Evolutionary conservation across 1,140 invertebrate genomes (phyloP).

Genomic region (Brachionus calyciflorus): DNA sequence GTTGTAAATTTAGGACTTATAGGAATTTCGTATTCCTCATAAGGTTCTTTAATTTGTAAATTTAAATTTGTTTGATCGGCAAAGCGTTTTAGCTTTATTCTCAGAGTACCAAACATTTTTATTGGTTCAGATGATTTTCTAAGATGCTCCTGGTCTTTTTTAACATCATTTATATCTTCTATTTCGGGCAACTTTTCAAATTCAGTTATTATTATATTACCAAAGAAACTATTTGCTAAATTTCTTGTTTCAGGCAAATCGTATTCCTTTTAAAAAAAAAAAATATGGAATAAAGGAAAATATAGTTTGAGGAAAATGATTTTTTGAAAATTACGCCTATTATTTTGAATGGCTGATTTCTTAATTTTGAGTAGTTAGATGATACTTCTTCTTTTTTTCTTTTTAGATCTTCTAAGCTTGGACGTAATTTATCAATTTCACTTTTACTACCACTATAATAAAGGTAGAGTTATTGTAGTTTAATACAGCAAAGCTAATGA

Average conservation of each 20-base stretch:
- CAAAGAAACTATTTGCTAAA: background rate
- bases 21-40: background rate
- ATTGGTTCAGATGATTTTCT: background rate
- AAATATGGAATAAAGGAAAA: no score
- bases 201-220: constrained; percentile 28
- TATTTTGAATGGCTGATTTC: constrained; percentile 31
- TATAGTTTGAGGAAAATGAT: no score
- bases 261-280: constrained; percentile 11
- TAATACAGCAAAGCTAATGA: no score
- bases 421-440: background rate
- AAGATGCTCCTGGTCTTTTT: no score
- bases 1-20: background rate
- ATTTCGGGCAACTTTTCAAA: no score
- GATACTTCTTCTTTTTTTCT: background rate
- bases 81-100: constrained; percentile 30
- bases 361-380: background rate
- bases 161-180: no score
- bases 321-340: background rate
- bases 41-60: background rate
- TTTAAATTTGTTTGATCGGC: constrained; percentile 18
- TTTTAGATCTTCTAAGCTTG: background rate
- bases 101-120: constrained; percentile 39
- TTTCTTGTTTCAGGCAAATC: background rate
- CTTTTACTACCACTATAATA: background rate
- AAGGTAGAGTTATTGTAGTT: no score